Percentiles rank a stretch among this genome's conserved stretches.
Evolutionary conservation across 2,113 vertebrate genomes (phyloP).

Genomic region (Boleophthalmus pectinirostris): DNA sequence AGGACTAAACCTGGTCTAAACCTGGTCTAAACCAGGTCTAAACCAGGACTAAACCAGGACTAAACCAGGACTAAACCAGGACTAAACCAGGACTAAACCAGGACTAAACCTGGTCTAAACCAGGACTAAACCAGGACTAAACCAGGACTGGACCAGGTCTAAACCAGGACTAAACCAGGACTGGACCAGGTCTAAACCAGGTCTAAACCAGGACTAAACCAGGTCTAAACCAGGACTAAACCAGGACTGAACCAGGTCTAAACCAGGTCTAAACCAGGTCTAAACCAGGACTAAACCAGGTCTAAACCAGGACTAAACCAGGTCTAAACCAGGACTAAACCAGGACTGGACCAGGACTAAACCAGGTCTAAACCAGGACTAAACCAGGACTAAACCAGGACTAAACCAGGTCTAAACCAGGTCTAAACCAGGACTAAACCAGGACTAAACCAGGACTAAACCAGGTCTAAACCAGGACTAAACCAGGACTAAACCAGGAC

Average conservation of each 20-base stretch:
- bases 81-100: neutral
- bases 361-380: too few species aligned
- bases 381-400: neutral
- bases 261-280: slow-evolving; percentile 30
- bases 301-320: neutral
- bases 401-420: neutral
- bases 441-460: slow-evolving; percentile 31
- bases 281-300: neutral
- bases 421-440: slow-evolving; percentile 37
- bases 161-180: neutral
- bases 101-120: too few species aligned
- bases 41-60: neutral
- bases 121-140: neutral
- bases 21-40: slow-evolving; percentile 23
- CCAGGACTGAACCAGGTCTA: too few species aligned
- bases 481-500: neutral
- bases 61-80: neutral
- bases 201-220: slow-evolving; percentile 30
- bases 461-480: neutral
- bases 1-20: neutral
- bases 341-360: too few species aligned
- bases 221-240: neutral
- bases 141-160: neutral
- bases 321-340: neutral
- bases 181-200: too few species aligned